Evolutionary conservation across 2,888 invertebrate species (phyloP).

Genomic region (Cylindroiulus punctatus): DNA sequence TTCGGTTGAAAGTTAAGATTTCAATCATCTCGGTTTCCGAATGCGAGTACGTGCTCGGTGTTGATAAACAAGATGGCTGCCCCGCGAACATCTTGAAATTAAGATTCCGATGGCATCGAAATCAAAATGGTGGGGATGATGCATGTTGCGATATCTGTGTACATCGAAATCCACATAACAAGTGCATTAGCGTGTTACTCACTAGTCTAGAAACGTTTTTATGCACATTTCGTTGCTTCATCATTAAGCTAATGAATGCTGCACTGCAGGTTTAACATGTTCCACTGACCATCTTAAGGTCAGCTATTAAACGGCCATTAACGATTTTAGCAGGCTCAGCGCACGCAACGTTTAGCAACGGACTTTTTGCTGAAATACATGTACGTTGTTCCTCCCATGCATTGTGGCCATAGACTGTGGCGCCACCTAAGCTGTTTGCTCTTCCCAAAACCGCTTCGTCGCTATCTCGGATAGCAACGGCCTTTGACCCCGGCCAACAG

Average conservation of each 20-base stretch:
- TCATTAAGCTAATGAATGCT: constrained; percentile 6
- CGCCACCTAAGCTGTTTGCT: not conserved
- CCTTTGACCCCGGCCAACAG: not conserved
- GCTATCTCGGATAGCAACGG: constrained; percentile 24
- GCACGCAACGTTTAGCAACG: not conserved
- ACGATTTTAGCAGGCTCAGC: not conserved
- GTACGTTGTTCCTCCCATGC: not conserved
- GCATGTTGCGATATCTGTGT: not conserved
- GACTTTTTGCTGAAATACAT: no score
- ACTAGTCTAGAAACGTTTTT: not conserved
- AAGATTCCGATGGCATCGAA: not conserved
- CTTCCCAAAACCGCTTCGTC: not conserved
- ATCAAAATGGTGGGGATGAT: not conserved
- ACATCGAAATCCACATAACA: not conserved
- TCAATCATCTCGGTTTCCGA: not conserved
- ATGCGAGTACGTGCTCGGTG: not conserved
- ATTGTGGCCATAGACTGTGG: not conserved
- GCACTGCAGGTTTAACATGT: not conserved
- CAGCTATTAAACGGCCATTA: not conserved
- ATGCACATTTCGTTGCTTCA: not conserved
- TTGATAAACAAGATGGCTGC: not conserved
- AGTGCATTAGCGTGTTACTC: constrained; percentile 1
- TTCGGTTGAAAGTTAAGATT: not conserved
- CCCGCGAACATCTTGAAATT: not conserved
- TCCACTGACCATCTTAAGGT: not conserved